Evolutionary conservation across 1,140 invertebrate species (phyloP).

Genomic region (Trichoplusia ni): DNA sequence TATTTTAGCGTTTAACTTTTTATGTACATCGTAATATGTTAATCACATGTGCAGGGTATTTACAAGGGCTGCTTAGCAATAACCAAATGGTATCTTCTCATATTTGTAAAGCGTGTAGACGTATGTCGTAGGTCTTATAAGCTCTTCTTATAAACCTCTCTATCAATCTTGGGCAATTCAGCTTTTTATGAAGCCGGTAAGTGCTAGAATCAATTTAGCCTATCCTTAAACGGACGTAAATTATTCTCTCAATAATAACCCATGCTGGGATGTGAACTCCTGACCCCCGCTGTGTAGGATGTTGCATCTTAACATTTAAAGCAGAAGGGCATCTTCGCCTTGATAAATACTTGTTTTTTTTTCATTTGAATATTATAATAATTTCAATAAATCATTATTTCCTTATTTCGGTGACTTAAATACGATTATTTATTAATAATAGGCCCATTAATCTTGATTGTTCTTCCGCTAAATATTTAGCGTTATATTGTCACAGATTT

Average conservation of each 20-base stretch:
- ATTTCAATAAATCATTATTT: neutral
- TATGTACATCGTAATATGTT: too few species aligned
- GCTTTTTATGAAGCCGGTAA: neutral
- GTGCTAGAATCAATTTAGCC: neutral
- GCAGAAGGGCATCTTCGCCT: neutral
- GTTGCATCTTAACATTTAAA: conserved; percentile 28
- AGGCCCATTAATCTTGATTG: neutral
- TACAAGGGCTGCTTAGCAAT: too few species aligned
- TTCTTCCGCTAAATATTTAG: neutral
- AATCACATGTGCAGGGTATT: too few species aligned
- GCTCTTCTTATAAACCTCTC: too few species aligned
- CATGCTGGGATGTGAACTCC: conserved; percentile 19
- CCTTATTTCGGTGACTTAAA: neutral
- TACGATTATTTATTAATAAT: conserved; percentile 1
- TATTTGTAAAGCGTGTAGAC: too few species aligned
- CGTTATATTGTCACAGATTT: too few species aligned
- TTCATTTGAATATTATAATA: conserved; percentile 2
- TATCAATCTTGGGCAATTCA: neutral
- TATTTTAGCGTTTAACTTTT: too few species aligned
- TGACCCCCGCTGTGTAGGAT: conserved; percentile 7
- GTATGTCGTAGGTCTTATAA: too few species aligned
- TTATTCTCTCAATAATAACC: conserved; percentile 20
- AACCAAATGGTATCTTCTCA: too few species aligned
- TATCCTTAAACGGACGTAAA: conserved; percentile 14
- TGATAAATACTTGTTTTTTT: neutral